Evolutionary conservation across 2,797 vertebrate genomes (phyloP), one percentile per base, ranked within the genome.

Genomic region (Brotogeris chrysoptera): DNA sequence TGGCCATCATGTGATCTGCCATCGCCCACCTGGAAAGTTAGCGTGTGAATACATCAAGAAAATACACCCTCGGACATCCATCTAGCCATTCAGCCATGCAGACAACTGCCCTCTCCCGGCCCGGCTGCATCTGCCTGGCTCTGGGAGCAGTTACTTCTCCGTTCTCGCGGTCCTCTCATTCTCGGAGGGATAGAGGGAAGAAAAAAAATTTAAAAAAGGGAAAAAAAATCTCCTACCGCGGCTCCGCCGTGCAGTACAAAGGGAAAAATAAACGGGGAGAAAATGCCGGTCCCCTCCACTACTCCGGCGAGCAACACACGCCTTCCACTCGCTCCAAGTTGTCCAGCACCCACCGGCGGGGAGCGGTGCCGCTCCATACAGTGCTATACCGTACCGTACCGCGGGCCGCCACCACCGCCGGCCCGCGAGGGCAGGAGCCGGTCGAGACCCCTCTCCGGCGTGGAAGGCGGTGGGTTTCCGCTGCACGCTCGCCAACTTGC

Each of bases 1-100:
- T 98, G 96, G 98, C 98, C 98, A 99, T 98, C 98, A 98, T 98
- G 96, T 98, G 98, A 91, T 98, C 98, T 96, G 98, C 98, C 98
- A 98, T 98, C 93, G 97, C 97, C 96, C 97, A 97, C 98, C 98
- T 98, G 96, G 94, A 93, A 97, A 98, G 97, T 91, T 92, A 97
- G 88, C 91, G 74, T 34, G 91, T 25, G 77, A 86, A 88, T 11
- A 60, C 24, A 18, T 94, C 86, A 90, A 30, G 57, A 64, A 90
- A 95, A 91, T 12, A 64, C 27, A 59, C 50, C 93, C 93, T 66
- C 69, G 69, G 90, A 71, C 83, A 74, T 27, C 78, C 87, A 59
- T 36, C n/a, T 34, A 59, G 21, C 55, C 55, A 36, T 59, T 59
- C 55, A 59, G 55, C 55, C 55, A 36, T 36, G 55, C n/a, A 59